phyloP scores from a whole-genome alignment of 1,140 invertebrate species.

The Philotrypesis tridentata region DNA sequence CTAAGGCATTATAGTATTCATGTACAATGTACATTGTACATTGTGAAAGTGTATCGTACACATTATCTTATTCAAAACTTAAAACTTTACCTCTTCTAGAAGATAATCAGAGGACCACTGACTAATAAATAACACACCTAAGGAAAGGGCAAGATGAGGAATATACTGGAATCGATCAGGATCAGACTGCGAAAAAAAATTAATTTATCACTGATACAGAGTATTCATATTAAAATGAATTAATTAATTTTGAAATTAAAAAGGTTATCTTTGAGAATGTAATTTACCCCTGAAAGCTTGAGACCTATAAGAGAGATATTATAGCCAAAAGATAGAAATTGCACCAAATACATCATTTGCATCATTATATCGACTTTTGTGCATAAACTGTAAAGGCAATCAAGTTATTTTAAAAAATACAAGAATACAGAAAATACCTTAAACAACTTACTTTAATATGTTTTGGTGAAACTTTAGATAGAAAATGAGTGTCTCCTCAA shows the following conservation, averaged over 20 bases:
- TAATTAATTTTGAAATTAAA: neutral
- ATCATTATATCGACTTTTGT: neutral
- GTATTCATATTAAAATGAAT: no score
- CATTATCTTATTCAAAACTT: no score
- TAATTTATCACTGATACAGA: no score
- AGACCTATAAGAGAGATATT: neutral
- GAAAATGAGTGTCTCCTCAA: neutral
- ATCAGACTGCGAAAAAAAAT: neutral
- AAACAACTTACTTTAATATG: neutral
- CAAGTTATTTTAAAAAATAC: neutral
- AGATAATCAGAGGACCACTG: neutral
- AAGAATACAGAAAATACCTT: neutral
- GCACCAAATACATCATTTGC: neutral
- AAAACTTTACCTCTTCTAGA: slow-evolving; percentile 3
- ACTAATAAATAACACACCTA: neutral
- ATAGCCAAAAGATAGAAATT: neutral
- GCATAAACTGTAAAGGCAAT: neutral
- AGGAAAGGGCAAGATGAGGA: neutral
- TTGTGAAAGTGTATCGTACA: no score
- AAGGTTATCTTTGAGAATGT: no score
- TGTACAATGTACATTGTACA: no score
- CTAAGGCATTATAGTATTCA: neutral
- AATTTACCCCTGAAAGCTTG: neutral
- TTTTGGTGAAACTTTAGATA: neutral
- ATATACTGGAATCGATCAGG: neutral